Base-by-base conservation (phyloP, 2,797 vertebrate genomes). In the Spheniscus humboldti region DNA sequence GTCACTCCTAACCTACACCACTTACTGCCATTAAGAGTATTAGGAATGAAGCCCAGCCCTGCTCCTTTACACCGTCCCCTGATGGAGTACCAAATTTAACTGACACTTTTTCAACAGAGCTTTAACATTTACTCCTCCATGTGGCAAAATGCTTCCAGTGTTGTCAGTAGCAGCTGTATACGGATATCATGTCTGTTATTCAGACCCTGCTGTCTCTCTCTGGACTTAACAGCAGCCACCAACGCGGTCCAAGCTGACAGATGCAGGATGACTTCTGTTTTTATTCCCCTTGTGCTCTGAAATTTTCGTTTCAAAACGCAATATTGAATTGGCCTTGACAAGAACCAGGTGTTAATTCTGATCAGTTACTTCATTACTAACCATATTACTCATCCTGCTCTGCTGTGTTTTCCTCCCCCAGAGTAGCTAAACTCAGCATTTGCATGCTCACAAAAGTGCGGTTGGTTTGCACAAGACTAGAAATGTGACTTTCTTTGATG, bases 321-420 rank as follows among this genome's bases (percentile, higher is more conserved):
- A 18, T 66, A 77, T 43, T 20, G 68, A 92, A 72, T 80, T 88
- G 81, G 64, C 87, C 93, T 74, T 80, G 72, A 75, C 93, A 87
- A 77, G 86, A 91, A 64, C 82, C 90, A 71, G 92, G 83, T 85
- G 95, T 80, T 80, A 69, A 56, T 55, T 81, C 88, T 57, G 86
- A 85, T 86, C 96, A 52, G 45, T 71, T 53, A 15, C 68, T 77
- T 60, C 72, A 77, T 90, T 77, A 80, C 79, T 71, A 75, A 76
- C 48, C 5, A 5, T 18, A 45, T 92, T 94, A 94, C 86, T 93
- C 92, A 89, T 37, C 67, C 77, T 43, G 64, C 71, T 79, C 77
- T 22, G 18, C 6, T 17, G 69, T 20, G 31, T 31, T 83, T 69
- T 73, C 81, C 92, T 92, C 60, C 92, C 67, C 83, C 86, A 66